Evolutionary conservation across 64 coral and sea anemone species (phyloP), one percentile per base, ranked within the genome.

Genomic region (Orbicella faveolata): DNA sequence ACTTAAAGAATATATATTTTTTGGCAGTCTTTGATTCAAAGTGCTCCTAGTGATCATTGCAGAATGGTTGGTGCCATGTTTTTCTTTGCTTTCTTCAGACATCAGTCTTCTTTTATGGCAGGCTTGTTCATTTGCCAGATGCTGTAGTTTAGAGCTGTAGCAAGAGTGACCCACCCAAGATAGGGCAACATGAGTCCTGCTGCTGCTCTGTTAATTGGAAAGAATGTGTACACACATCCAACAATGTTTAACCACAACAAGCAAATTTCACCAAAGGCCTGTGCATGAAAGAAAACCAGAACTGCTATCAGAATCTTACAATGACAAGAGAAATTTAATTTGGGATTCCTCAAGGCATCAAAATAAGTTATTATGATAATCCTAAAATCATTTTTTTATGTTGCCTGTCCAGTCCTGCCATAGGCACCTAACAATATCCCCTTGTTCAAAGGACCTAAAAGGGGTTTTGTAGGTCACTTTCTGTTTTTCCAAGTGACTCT

Each of bases 81-180:
- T 69, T n/a, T 39, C 1, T 25, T 20, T 70, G 52, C 23, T 30
- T 3, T 72, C 9, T 15, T 15, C 1, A 15, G 7, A 10, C 2
- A 62, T 92, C 61, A 92, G 52, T 92, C 90, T 59, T 86, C 81
- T 79, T 92, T 92, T 13, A 92, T 92, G 2, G 81, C 73, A 51
- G 90, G 90, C 62, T 84, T 92, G 81, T 92, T 92, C 80, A 84
- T 84, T 74, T 92, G 80, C 90, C 90, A 92, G 34, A 92, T 86
- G 72, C 1, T 34, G 82, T 87, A 92, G 90, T 87, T 92, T 3
- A 92, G 82, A 66, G 73, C 80, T 44, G 90, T 53, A 84, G 90
- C 90, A 15, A 92, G 57, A 0, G 90, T 75, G 17, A 92, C 81
- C 90, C 90, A 92, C 18, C 80, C 81, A 20, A 92, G 52, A 70